phyloP scores from a whole-genome alignment of 2,888 invertebrate genomes.

The Drosophila buzzatii region DNA sequence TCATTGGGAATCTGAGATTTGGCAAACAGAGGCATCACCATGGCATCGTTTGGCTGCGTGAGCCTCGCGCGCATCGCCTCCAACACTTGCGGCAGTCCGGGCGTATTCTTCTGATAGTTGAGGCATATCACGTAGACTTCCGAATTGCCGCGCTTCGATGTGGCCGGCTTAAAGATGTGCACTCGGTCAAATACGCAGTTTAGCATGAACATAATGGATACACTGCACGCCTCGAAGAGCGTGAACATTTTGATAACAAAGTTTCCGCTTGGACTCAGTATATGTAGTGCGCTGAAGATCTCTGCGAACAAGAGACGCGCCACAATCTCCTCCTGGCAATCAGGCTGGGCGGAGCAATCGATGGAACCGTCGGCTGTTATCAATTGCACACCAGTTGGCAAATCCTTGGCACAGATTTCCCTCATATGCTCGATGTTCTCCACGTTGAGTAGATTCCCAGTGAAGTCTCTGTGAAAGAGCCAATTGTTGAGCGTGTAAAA shows the following conservation, averaged over 20 bases:
- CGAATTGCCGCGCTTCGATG: slow-evolving; percentile 98
- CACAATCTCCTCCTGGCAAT: slow-evolving; percentile 93
- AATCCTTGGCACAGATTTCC: slow-evolving; percentile 84
- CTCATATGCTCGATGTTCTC: slow-evolving; percentile 89
- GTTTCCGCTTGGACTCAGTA: slow-evolving; percentile 90
- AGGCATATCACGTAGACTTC: slow-evolving; percentile 94
- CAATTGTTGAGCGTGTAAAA: slow-evolving; percentile 91
- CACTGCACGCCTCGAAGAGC: slow-evolving; percentile 92
- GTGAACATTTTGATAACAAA: slow-evolving; percentile 96
- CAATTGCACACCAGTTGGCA: slow-evolving; percentile 86
- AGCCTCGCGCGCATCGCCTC: slow-evolving; percentile 57
- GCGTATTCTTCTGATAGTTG: slow-evolving; percentile 76
- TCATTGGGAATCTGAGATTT: slow-evolving; percentile 87
- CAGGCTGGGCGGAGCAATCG: slow-evolving; percentile 93
- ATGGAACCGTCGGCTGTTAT: slow-evolving; percentile 98
- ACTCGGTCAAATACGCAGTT: slow-evolving; percentile 91
- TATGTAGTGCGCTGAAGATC: slow-evolving; percentile 90
- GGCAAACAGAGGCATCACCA: slow-evolving; percentile 87
- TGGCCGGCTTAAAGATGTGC: slow-evolving; percentile 93
- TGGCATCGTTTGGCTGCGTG: slow-evolving; percentile 45
- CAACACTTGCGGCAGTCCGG: slow-evolving; percentile 61
- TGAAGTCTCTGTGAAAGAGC: slow-evolving; percentile 94
- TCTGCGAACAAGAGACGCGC: slow-evolving; percentile 94
- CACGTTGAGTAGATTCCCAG: slow-evolving; percentile 92
- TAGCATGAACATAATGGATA: slow-evolving; percentile 92